These are phyloP conservation scores for Heliornis fulica DNA, from an alignment of 2,113 vertebrate genomes.

Conservation along the genomic window DNA sequence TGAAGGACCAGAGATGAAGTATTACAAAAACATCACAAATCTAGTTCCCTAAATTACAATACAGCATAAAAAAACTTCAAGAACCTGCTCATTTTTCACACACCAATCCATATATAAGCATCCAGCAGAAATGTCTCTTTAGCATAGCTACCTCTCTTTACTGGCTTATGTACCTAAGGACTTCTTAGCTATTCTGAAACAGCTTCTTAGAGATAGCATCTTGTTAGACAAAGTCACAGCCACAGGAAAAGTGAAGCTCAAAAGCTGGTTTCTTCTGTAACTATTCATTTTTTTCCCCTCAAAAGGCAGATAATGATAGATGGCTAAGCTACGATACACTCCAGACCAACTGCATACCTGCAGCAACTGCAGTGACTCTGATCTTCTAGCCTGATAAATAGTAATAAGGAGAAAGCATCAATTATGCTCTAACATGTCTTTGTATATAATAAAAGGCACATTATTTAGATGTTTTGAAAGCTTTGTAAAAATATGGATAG, in stretches of 20 bases:
- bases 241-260: background rate
- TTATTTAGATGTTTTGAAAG: background rate
- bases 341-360: background rate
- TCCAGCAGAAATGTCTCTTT: background rate
- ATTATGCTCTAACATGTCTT: background rate
- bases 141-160: background rate
- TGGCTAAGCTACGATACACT: background rate
- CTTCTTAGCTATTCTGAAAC: background rate
- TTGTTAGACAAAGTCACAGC: background rate
- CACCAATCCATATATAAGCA: background rate
- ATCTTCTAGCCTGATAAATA: background rate
- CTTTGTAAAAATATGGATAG: background rate
- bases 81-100: background rate
- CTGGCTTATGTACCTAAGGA: background rate
- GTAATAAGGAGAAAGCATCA: background rate
- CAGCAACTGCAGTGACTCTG: background rate
- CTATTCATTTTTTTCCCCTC: background rate
- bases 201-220: background rate
- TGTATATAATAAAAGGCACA: background rate
- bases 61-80: background rate
- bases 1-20: background rate
- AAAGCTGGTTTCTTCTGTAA: background rate
- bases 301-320: background rate
- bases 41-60: background rate
- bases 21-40: background rate